Base-by-base conservation (phyloP, 2,888 invertebrate genomes). In the Limnephilus auricula region DNA sequence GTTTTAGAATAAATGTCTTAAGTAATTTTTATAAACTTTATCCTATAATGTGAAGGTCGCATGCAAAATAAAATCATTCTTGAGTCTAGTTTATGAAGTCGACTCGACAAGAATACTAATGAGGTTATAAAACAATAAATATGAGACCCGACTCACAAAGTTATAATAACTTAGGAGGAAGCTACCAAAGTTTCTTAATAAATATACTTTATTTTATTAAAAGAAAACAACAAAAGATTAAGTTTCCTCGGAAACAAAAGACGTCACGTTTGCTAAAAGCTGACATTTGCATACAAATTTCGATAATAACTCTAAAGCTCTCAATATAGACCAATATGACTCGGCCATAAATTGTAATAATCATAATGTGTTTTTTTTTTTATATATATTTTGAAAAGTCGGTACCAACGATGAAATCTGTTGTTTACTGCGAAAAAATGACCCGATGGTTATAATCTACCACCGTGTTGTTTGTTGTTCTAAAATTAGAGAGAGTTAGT, bases 211-310 rank as follows among this genome's bases (percentile, higher is more conserved):
- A 87, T 32, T 65, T 85, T 85, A 85, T 85, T 85, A 40, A 85
- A 85, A 37, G 84, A 40, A 85, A 85, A 85, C 85, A 85, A 85
- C 34, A 45, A 85, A 85, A 37, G 25, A 37, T 30, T 34, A n/a
- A 85, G 85, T 25, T 30, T 5, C 30, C 40, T 85, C 25, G n/a
- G 30, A 31, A 50, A 50, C 32, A 78, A 87, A 87, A 65, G 87
- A 37, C 78, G 87, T 32, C 87, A 87, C 87, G 87, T 87, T 34
- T 87, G 6, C n/a, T 32, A 10, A 87, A 78, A 87, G 65, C 40
- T n/a, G 65, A 34, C 82, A 88, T 90, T 90, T 88, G 87, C 90
- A 90, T 90, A 78, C 82, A 15, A 90, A 90, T 80, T 90, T 90
- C 90, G 88, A 90, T 88, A 50, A 90, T 88, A 65, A 88, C 30